phyloP scores from a whole-genome alignment of 2,888 invertebrate species.

The Dryadula phaetusa region DNA sequence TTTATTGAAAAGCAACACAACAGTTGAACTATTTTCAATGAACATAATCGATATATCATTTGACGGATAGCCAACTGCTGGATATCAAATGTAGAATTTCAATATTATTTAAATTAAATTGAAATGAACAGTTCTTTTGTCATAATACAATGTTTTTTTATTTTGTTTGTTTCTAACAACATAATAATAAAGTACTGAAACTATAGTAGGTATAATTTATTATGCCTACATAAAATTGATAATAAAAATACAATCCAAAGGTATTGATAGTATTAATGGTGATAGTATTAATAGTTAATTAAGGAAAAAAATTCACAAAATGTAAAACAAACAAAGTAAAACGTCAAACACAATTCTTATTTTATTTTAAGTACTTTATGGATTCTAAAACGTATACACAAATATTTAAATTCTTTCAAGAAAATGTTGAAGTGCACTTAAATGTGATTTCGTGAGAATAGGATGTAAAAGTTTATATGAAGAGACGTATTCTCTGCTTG shows the following conservation, averaged over 20 bases:
- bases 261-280: no score
- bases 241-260: no score
- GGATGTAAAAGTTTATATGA: slow-evolving; percentile 21
- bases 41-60: slow-evolving; percentile 33
- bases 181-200: no score
- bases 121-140: neutral
- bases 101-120: slow-evolving; percentile 3
- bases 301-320: no score
- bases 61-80: slow-evolving; percentile 33
- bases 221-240: no score
- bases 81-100: slow-evolving; percentile 27
- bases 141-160: neutral
- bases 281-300: no score
- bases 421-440: slow-evolving; percentile 22
- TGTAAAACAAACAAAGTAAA: neutral
- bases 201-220: no score
- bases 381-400: slow-evolving; percentile 8
- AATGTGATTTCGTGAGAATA: slow-evolving; percentile 18
- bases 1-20: slow-evolving; percentile 21
- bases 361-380: slow-evolving; percentile 13
- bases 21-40: slow-evolving; percentile 34
- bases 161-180: neutral
- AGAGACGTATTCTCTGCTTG: slow-evolving; percentile 18
- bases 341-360: neutral
- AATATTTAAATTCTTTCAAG: slow-evolving; percentile 11